Percentiles rank a stretch among this genome's conserved stretches.
phyloP scores from a whole-genome alignment of 2,888 invertebrate genomes.

The Isotomurus palustris region DNA sequence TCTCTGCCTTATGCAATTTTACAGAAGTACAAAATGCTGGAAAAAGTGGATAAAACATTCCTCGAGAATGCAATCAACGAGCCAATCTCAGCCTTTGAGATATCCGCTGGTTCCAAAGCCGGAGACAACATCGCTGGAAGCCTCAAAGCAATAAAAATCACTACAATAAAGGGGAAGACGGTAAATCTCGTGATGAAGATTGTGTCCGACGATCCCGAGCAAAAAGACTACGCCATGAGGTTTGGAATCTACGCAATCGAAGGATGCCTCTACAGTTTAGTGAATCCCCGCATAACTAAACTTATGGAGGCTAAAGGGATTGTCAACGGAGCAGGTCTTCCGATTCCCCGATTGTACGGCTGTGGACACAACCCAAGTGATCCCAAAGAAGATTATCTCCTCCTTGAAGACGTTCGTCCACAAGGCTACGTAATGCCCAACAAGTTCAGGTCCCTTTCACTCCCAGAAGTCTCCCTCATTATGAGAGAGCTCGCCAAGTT shows the following conservation, averaged over 20 bases:
- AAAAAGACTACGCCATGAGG: conserved; percentile 1
- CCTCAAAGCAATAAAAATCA: conserved; percentile 10
- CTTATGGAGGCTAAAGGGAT: background rate
- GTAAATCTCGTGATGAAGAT: conserved; percentile 15
- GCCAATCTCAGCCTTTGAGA: conserved; percentile 4
- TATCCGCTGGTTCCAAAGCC: conserved; percentile 18
- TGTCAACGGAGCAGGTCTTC: background rate
- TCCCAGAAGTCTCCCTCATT: conserved; percentile 16
- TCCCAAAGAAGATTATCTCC: conserved; percentile 15
- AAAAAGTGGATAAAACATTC: conserved; percentile 7
- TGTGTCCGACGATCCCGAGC: conserved; percentile 3
- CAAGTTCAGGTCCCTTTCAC: conserved; percentile 22
- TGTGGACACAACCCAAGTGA: conserved; percentile 9
- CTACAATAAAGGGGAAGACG: conserved; percentile 13
- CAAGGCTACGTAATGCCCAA: conserved; percentile 36
- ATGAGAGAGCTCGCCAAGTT: conserved; percentile 27
- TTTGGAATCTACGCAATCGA: background rate
- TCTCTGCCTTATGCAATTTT: too few species aligned
- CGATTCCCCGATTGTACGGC: conserved; percentile 18
- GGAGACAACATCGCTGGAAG: conserved; percentile 27
- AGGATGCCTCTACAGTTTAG: background rate
- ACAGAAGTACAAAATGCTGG: too few species aligned
- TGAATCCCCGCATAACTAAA: background rate
- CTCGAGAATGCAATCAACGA: conserved; percentile 19
- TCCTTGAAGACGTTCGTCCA: conserved; percentile 34